Evolutionary conservation across 2,797 vertebrate species (phyloP).

Genomic region (Etheostoma perlongum): DNA sequence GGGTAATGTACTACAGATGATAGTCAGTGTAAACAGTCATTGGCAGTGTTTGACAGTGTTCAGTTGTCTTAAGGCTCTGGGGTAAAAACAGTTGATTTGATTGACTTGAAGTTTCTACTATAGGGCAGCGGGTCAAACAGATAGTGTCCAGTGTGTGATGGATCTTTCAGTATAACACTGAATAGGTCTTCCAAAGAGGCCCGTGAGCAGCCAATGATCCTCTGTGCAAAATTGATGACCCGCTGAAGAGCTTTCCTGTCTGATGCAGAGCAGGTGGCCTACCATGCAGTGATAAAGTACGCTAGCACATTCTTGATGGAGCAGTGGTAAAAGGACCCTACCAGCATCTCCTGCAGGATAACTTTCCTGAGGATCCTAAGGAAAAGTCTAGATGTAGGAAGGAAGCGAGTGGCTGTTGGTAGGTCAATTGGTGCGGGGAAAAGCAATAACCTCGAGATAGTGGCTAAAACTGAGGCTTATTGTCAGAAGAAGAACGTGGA

Average conservation of each 20-base stretch:
- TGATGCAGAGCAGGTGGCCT: not conserved
- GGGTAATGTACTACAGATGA: too few relatives aligned
- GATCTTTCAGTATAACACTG: slow-evolving; percentile 6
- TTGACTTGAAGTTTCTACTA: not conserved
- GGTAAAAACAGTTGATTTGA: not conserved
- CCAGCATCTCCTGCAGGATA: not conserved
- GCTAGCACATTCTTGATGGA: not conserved
- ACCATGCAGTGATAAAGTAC: not conserved
- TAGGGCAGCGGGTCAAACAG: slow-evolving; percentile 17
- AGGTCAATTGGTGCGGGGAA: not conserved
- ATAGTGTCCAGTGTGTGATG: slow-evolving; percentile 15
- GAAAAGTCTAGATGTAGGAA: not conserved
- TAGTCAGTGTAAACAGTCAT: too few relatives aligned
- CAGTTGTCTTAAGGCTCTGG: not conserved
- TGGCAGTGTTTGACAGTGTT: not conserved
- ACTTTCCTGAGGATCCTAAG: not conserved
- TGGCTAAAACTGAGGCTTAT: not conserved
- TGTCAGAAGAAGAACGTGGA: not conserved
- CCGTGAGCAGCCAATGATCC: not conserved
- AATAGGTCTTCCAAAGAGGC: not conserved
- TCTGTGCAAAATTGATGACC: not conserved
- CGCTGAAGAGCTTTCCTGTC: not conserved
- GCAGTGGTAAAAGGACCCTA: not conserved
- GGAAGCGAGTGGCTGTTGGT: not conserved
- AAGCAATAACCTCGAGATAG: not conserved